phyloP scores from a whole-genome alignment of 2,113 vertebrate genomes.

The Ciconia stormi region DNA sequence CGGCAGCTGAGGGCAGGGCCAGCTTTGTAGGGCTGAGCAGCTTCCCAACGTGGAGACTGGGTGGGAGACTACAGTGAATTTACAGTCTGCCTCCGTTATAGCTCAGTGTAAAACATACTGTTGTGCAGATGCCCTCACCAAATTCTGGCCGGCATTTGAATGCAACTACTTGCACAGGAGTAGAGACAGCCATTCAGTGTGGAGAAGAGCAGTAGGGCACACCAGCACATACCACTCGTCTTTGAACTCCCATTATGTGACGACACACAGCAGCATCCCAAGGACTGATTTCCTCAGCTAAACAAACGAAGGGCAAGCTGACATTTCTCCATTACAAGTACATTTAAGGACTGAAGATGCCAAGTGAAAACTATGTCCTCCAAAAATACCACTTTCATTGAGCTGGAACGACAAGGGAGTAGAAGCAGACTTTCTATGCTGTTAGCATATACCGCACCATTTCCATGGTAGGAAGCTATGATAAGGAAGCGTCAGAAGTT shows the following conservation, averaged over 20 bases:
- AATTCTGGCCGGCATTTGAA: background rate
- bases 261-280: background rate
- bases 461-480: background rate
- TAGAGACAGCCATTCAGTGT: background rate
- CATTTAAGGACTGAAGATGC: background rate
- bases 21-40: background rate
- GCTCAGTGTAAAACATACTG: background rate
- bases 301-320: background rate
- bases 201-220: background rate
- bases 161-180: background rate
- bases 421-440: background rate
- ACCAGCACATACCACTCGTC: background rate
- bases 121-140: background rate
- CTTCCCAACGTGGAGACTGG: background rate
- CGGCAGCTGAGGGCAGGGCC: fast-evolving
- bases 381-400: background rate
- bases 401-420: background rate
- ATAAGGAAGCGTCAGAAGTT: background rate
- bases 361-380: background rate
- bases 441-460: background rate
- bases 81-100: background rate
- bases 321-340: background rate
- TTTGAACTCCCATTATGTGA: fast-evolving
- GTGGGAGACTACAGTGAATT: background rate
- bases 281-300: background rate